A percentile compares a stretch with the other conserved stretches of the same genome.
Evolutionary conservation across 2,888 invertebrate genomes (phyloP).

Genomic region (Lasioglossum lativentre): DNA sequence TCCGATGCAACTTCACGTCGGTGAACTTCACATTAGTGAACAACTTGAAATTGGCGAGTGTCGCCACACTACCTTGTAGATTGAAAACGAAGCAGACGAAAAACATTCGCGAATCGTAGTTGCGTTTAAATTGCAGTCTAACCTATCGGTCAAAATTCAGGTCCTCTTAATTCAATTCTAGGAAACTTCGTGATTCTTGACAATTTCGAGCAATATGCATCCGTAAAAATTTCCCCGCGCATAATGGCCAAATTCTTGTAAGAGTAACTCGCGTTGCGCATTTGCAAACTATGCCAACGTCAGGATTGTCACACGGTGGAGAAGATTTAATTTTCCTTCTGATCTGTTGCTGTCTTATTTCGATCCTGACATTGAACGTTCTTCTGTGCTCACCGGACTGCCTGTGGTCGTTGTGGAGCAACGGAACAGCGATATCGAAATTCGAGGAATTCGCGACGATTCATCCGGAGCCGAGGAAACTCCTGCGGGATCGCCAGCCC

Average conservation of each 20-base stretch:
- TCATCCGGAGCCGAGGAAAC: constrained; percentile 2
- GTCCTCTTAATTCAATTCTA: too few relatives aligned
- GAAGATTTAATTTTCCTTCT: constrained; percentile 15
- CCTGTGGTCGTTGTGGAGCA: not conserved
- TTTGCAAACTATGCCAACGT: constrained; percentile 22
- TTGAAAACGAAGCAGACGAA: not conserved
- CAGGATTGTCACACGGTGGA: not conserved
- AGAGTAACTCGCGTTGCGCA: too few relatives aligned
- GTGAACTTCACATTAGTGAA: too few relatives aligned
- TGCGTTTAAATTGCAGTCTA: constrained; percentile 21
- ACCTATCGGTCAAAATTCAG: constrained; percentile 23
- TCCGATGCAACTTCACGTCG: too few relatives aligned
- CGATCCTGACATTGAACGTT: constrained; percentile 7
- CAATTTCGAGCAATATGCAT: not conserved
- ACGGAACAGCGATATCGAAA: not conserved
- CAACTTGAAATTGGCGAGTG: too few relatives aligned
- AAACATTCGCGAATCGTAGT: constrained; percentile 43
- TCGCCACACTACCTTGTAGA: not conserved
- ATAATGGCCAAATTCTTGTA: constrained; percentile 34
- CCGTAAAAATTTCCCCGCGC: not conserved
- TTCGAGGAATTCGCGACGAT: not conserved
- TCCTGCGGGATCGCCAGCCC: constrained; percentile 33
- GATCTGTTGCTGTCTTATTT: constrained; percentile 33
- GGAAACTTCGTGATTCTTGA: constrained; percentile 1
- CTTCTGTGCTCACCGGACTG: not conserved